Percentiles rank a stretch among this genome's conserved stretches.
These are phyloP conservation scores for Spilogale gracilis DNA, from an alignment of 2,113 vertebrate genomes.

Conservation along the genomic window DNA sequence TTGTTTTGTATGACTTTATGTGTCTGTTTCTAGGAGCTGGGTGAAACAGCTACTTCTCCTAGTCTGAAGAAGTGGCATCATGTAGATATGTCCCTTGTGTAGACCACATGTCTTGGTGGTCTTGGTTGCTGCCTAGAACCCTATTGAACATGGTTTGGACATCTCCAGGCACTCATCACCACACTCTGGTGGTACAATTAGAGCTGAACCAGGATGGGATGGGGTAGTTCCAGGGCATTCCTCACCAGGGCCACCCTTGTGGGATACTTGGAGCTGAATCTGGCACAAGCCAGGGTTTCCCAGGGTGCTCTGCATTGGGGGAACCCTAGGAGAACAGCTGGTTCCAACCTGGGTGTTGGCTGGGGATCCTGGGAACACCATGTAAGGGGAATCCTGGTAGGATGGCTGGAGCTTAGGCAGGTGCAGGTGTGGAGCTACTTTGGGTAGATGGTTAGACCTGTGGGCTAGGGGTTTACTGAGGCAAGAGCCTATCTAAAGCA, in stretches of 20 bases:
- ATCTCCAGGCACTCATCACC: neutral
- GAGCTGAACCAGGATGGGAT: neutral
- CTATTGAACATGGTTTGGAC: neutral
- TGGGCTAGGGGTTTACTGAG: neutral
- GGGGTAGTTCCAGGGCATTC: neutral
- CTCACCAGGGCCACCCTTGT: neutral
- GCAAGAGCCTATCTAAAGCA: neutral
- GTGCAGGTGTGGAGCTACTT: neutral
- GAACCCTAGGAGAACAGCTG: neutral
- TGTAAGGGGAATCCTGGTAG: neutral
- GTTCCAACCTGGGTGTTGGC: neutral
- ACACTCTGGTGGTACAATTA: neutral
- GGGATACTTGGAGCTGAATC: neutral
- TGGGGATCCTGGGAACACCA: neutral
- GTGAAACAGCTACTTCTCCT: neutral
- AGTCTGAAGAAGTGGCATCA: neutral
- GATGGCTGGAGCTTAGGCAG: neutral
- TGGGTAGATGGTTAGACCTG: neutral
- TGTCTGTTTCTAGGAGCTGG: neutral
- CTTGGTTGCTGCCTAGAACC: neutral
- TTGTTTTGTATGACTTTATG: neutral
- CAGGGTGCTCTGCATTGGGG: neutral
- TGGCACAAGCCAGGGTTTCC: neutral
- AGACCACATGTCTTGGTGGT: neutral
- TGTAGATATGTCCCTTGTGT: neutral